Evolutionary conservation across 2,113 vertebrate genomes (phyloP).

Genomic region (Pangasianodon hypophthalmus): DNA sequence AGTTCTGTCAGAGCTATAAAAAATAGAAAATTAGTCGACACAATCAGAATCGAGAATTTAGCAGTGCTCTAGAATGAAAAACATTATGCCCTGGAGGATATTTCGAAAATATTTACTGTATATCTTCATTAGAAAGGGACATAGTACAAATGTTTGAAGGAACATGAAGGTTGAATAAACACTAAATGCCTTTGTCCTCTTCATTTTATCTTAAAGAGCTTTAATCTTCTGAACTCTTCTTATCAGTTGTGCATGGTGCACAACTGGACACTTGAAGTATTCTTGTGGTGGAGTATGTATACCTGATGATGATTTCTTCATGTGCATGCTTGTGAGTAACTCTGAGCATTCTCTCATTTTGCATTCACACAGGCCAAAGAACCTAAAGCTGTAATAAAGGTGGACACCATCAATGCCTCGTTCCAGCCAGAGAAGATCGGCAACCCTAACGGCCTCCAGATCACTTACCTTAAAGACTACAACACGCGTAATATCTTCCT

Average conservation of each 20-base stretch:
- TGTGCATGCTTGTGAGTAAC: neutral
- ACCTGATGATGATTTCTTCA: neutral
- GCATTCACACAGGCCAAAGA: constrained; percentile 80
- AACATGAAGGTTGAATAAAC: neutral
- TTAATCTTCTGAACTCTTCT: neutral
- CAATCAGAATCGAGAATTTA: neutral
- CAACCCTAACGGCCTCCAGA: constrained; percentile 85
- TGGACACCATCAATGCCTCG: constrained; percentile 86
- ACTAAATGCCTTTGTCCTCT: neutral
- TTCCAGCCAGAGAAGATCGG: constrained; percentile 88
- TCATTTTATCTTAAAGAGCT: neutral
- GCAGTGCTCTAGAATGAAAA: too few relatives aligned
- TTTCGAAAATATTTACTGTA: neutral
- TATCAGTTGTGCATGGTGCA: neutral
- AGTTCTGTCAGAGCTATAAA: neutral
- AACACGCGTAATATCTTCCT: constrained; percentile 90
- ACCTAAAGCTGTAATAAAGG: constrained; percentile 85
- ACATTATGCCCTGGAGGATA: neutral
- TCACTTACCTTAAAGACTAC: constrained; percentile 90
- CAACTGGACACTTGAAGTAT: neutral
- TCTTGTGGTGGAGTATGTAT: neutral
- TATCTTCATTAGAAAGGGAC: neutral
- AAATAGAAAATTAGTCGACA: neutral
- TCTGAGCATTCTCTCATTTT: neutral
- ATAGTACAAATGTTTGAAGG: neutral